Conservation (phyloP, 2,888 invertebrate genomes). For the Tuta absoluta region DNA sequence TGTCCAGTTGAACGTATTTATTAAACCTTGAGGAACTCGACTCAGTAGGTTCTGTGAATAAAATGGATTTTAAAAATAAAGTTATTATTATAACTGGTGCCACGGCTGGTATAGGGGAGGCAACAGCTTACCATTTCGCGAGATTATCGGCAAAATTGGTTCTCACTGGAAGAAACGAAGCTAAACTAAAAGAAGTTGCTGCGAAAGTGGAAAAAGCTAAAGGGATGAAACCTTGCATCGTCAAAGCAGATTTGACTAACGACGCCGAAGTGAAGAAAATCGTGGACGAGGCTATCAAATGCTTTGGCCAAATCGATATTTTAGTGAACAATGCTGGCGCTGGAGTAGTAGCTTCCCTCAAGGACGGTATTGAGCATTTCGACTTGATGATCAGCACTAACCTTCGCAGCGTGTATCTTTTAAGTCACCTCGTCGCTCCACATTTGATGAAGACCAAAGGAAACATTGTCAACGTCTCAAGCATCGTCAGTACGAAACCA, state of each 20-base stretch:
- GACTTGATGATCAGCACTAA: slow-evolving; percentile 35
- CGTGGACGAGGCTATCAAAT: slow-evolving; percentile 34
- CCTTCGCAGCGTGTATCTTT: slow-evolving; percentile 34
- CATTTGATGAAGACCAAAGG: slow-evolving; percentile 37
- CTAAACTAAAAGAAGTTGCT: slow-evolving; percentile 33
- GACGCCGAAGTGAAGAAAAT: slow-evolving; percentile 35
- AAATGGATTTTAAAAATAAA: slow-evolving; percentile 30
- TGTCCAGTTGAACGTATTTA: neutral
- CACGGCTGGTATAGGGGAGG: slow-evolving; percentile 38
- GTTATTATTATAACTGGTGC: slow-evolving; percentile 36
- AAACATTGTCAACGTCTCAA: slow-evolving; percentile 39
- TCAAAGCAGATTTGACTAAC: slow-evolving; percentile 33
- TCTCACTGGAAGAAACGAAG: slow-evolving; percentile 35
- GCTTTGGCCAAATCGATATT: slow-evolving; percentile 37
- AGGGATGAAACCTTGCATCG: slow-evolving; percentile 30
- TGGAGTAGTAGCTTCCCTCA: slow-evolving; percentile 29
- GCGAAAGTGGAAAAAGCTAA: slow-evolving; percentile 28
- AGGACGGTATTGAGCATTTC: slow-evolving; percentile 33
- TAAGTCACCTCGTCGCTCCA: slow-evolving; percentile 33
- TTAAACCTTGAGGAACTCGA: neutral
- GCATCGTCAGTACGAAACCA: slow-evolving; percentile 26
- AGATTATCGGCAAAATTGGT: slow-evolving; percentile 34
- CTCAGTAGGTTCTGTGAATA: neutral
- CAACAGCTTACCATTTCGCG: slow-evolving; percentile 33
- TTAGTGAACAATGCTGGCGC: slow-evolving; percentile 39